Conservation (phyloP, 2,888 invertebrate genomes). For the Acrobasis consociella region DNA sequence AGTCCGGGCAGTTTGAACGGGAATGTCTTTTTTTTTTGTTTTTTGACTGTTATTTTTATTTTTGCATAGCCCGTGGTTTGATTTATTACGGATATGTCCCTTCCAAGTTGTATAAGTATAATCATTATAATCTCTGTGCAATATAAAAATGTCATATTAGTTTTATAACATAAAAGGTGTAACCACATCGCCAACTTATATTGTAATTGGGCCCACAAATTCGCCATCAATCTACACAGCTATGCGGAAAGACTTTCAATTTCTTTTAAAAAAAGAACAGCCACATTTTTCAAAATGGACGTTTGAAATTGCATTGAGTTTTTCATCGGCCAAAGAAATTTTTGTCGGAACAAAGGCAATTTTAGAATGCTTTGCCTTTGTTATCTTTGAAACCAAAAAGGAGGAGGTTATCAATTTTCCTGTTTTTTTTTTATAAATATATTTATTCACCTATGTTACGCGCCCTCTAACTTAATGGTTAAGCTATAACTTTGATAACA, state of each 20-base stretch:
- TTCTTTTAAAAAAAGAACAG: not conserved
- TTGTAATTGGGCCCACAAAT: not conserved
- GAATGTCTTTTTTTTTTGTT: no score
- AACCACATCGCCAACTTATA: not conserved
- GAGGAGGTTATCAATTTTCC: no score
- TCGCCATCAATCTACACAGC: not conserved
- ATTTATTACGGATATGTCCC: no score
- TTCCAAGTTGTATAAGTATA: no score
- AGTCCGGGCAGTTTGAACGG: no score
- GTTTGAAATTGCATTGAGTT: not conserved
- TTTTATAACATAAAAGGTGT: not conserved
- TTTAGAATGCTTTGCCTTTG: not conserved
- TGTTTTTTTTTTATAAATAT: no score
- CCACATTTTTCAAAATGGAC: not conserved
- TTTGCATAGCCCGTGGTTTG: no score
- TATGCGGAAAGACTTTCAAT: not conserved
- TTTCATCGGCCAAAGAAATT: not conserved
- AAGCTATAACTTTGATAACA: no score
- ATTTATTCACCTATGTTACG: no score
- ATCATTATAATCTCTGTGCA: no score
- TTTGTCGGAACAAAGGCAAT: not conserved
- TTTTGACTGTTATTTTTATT: no score
- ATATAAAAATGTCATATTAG: not conserved
- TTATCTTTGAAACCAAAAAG: not conserved
- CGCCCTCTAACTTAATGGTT: no score